These are phyloP conservation scores for Pyrrhia umbra DNA, from an alignment of 2,888 invertebrate genomes.

Conservation along the genomic window DNA sequence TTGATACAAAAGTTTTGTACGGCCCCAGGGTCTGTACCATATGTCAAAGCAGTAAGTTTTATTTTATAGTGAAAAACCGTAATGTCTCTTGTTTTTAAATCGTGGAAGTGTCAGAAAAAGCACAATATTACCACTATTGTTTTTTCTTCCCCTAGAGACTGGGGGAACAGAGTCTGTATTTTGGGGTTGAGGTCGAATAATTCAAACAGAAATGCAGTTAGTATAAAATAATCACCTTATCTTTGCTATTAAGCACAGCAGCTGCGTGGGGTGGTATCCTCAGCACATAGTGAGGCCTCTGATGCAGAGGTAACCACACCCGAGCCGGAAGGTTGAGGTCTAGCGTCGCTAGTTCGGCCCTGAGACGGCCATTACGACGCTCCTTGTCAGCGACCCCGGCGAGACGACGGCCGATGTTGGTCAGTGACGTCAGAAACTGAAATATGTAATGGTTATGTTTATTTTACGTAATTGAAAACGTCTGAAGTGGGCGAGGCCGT, in stretches of 20 bases:
- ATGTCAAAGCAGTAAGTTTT: no score
- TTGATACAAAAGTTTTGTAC: no score
- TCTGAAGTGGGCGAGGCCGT: neutral
- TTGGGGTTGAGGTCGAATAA: neutral
- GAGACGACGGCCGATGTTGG: conserved; percentile 83
- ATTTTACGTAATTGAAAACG: conserved; percentile 40
- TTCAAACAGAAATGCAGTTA: neutral
- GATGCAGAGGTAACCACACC: conserved; percentile 99
- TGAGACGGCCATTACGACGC: conserved; percentile 96
- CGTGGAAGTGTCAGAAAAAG: no score
- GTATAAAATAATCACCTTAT: conserved; percentile 91
- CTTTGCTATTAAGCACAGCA: conserved; percentile 99
- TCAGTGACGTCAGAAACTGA: conserved; percentile 84
- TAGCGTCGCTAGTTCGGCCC: conserved; percentile 97
- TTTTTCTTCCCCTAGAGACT: no score
- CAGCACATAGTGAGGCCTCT: conserved; percentile 97
- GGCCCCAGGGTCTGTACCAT: no score
- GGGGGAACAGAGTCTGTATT: neutral
- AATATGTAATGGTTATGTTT: conserved; percentile 51
- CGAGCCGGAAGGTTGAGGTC: conserved; percentile 99
- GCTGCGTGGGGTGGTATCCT: conserved; percentile 99
- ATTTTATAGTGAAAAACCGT: no score
- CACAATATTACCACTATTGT: no score
- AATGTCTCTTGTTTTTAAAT: no score
- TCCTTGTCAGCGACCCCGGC: conserved; percentile 91